Base-by-base conservation (phyloP, 2,113 vertebrate species). In the Rhagologus leucostigma region DNA sequence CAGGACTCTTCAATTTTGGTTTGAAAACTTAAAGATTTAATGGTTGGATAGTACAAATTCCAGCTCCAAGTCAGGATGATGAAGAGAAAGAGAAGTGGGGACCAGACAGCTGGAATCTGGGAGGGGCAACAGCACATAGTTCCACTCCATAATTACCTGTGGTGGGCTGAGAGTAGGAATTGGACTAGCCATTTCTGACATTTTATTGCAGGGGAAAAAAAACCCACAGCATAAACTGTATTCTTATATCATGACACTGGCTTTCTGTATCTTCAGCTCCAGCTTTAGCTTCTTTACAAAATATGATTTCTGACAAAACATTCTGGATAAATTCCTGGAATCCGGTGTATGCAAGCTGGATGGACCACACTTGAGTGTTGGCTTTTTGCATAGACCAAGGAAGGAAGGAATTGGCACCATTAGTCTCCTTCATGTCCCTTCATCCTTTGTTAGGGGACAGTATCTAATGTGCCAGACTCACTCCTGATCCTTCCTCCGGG, bases 91-190 rank as follows among this genome's bases (percentile, higher is more conserved):
- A 89, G 29, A 69, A 47, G 16, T 50, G 22, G 13, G 14, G 30
- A 49, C 26, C 19, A 44, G 71, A 41, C 29, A 63, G 17, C 50
- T 73, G 47, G n/a, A 53, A 21, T 37, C 16, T 78, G 29, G 69
- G 57, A 92, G 30, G 33, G 30, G 29, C 46, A 77, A 53, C 71
- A 78, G 52, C 59, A 16, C 44, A 67, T 50, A 55, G 74, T 90
- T 74, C 71, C 39, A 84, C 49, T 20, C 76, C 47, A 16, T 91
- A 77, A 86, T 73, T 82, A 83, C 49, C 32, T 89, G 64, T 86
- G 44, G 65, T 69, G 56, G 53, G 57, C 81, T 91, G 62, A 92
- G 78, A 91, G 91, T 78, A 93, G 65, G 82, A 85, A 82, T 93
- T 74, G 20, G 49, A 85, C 78, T 94, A 89, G 78, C 53, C 49